Conservation (phyloP, 2,797 vertebrate species). For the Sebastes wilsoni region DNA sequence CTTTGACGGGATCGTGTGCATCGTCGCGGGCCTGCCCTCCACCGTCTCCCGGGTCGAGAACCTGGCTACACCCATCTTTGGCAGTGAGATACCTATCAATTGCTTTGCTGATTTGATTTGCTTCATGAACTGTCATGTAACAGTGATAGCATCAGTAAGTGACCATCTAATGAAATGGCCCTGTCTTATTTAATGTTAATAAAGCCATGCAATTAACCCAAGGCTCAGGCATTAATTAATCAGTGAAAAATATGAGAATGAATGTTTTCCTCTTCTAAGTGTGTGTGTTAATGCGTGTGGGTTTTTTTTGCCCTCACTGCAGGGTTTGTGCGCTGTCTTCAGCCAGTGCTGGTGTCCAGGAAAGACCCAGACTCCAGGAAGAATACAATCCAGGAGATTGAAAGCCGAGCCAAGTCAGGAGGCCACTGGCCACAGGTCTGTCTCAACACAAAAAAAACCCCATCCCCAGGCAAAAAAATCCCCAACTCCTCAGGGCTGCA, state of each 20-base stretch:
- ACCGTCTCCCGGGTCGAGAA: constrained; percentile 93
- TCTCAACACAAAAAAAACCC: background rate
- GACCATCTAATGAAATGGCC: background rate
- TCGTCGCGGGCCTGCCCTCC: constrained; percentile 91
- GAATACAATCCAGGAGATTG: constrained; percentile 93
- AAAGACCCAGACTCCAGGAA: constrained; percentile 93
- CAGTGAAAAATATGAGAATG: background rate
- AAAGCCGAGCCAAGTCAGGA: constrained; percentile 86
- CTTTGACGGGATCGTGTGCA: constrained; percentile 91
- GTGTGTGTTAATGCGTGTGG: background rate
- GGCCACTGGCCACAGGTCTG: constrained; percentile 96
- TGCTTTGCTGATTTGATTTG: background rate
- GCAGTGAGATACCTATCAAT: constrained; percentile 86
- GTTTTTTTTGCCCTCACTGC: background rate
- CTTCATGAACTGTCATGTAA: background rate
- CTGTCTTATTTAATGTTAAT: background rate
- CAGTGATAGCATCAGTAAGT: background rate
- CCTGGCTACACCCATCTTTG: constrained; percentile 87
- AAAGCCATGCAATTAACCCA: background rate
- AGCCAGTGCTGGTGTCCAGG: constrained; percentile 94
- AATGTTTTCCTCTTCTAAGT: background rate
- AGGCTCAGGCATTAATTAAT: background rate
- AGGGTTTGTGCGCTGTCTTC: constrained; percentile 90
- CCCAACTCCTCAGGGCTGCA: too few species aligned
- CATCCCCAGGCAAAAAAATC: background rate